These are phyloP conservation scores for Sibirionetta formosa DNA, from an alignment of 2,797 vertebrate genomes.

Conservation along the genomic window DNA sequence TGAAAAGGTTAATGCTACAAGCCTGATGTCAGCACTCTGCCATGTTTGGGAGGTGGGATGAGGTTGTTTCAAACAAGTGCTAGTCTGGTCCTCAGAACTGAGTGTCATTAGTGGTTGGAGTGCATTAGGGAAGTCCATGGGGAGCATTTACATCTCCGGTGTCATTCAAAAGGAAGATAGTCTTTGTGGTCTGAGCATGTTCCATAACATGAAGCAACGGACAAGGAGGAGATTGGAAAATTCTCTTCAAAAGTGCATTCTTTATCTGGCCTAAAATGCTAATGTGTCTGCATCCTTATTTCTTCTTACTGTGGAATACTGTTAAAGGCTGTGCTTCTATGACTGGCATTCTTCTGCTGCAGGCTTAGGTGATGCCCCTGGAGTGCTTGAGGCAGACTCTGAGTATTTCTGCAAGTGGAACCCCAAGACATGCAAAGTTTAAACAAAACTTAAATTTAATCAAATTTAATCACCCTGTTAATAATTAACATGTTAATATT, in stretches of 20 bases:
- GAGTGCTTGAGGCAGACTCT: background rate
- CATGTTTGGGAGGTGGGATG: rapidly evolving
- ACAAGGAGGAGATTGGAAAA: background rate
- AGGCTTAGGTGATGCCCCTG: background rate
- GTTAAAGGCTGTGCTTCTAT: background rate
- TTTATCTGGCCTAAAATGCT: background rate
- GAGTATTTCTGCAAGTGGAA: rapidly evolving
- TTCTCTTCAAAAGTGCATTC: background rate
- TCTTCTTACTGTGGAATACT: background rate
- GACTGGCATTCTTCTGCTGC: background rate
- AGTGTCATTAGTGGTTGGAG: background rate
- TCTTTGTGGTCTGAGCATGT: background rate
- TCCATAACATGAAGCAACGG: background rate
- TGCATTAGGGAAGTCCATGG: background rate
- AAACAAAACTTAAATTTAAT: background rate
- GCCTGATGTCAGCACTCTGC: background rate
- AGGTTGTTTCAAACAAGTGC: rapidly evolving
- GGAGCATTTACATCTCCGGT: background rate
- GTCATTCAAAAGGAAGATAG: background rate
- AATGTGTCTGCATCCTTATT: background rate
- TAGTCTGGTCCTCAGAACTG: background rate
- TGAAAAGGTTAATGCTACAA: background rate
- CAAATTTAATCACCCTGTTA: background rate
- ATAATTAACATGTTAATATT: background rate
- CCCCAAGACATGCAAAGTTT: rapidly evolving